phyloP scores from a whole-genome alignment of 2,888 invertebrate genomes.

The Trachelus troglodyta region DNA sequence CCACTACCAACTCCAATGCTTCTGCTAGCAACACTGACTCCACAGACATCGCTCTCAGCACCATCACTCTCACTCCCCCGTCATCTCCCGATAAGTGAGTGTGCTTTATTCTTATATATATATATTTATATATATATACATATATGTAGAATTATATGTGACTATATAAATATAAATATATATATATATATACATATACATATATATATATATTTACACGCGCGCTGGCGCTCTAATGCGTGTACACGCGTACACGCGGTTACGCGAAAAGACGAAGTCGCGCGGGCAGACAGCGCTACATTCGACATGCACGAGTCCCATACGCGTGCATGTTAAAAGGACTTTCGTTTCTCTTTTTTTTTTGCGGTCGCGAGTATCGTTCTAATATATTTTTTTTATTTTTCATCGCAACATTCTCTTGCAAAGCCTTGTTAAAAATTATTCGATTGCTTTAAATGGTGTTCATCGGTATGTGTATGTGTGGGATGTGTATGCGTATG shows the following conservation, averaged over 20 bases:
- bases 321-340: neutral
- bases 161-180: slow-evolving; percentile 15
- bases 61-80: slow-evolving; percentile 71
- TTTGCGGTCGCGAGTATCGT: slow-evolving; percentile 14
- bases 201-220: slow-evolving; percentile 12
- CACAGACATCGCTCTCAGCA: slow-evolving; percentile 62
- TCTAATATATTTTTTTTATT: slow-evolving; percentile 15
- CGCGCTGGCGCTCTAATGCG: neutral
- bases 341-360: slow-evolving; percentile 11
- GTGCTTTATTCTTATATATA: slow-evolving; percentile 45
- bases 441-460: slow-evolving; percentile 18
- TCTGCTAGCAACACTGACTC: slow-evolving; percentile 52
- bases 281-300: neutral
- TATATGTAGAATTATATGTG: neutral
- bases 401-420: neutral
- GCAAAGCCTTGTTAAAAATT: neutral
- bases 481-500: slow-evolving; percentile 6
- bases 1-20: slow-evolving; percentile 38
- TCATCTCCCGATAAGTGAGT: slow-evolving; percentile 74
- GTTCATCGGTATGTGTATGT: neutral
- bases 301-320: neutral
- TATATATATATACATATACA: slow-evolving; percentile 20
- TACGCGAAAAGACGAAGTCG: neutral
- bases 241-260: neutral
- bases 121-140: slow-evolving; percentile 27